Conservation (phyloP, 2,113 vertebrate genomes). For the Enhydra lutris region DNA sequence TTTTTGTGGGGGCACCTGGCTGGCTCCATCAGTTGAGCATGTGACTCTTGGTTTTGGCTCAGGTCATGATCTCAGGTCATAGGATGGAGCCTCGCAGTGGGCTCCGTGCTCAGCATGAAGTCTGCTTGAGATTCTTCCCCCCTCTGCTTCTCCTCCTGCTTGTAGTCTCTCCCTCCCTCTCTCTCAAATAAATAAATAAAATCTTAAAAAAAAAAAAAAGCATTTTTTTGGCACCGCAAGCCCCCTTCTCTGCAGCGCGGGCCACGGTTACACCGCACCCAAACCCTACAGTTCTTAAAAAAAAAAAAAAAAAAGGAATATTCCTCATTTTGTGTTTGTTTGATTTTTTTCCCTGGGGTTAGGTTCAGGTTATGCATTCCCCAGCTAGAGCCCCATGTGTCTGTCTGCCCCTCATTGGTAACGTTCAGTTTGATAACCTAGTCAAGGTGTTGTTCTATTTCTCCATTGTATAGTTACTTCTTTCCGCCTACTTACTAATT, state of each 20-base stretch:
- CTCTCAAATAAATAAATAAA: neutral
- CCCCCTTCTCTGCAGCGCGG: neutral
- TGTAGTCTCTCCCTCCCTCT: neutral
- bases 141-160: neutral
- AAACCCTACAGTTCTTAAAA: neutral
- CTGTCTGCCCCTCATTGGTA: neutral
- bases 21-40: neutral
- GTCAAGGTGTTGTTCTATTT: neutral
- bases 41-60: neutral
- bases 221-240: neutral
- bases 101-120: neutral
- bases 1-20: neutral
- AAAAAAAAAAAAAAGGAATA: neutral
- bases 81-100: neutral
- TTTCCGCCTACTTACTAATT: neutral
- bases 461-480: neutral
- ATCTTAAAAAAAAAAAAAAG: neutral
- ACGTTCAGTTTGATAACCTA: neutral
- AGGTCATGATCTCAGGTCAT: neutral
- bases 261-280: neutral
- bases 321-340: neutral
- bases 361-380: neutral
- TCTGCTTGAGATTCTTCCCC: neutral
- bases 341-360: neutral
- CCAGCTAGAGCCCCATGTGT: neutral